Evolutionary conservation across 2,113 vertebrate species (phyloP).

Genomic region (Protobothrops flavoviridis): DNA sequence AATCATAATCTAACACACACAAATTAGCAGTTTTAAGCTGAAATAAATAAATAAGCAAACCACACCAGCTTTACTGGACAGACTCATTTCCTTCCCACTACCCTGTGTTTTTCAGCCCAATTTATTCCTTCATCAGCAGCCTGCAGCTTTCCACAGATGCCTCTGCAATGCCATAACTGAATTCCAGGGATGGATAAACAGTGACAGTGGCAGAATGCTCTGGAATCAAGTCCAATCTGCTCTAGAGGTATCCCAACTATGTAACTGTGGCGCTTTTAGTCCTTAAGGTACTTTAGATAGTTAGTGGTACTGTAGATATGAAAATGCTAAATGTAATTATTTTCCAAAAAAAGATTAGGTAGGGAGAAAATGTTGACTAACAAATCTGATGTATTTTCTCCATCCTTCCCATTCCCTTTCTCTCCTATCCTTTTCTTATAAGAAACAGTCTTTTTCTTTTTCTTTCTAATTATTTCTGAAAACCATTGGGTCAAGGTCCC

Average conservation of each 20-base stretch:
- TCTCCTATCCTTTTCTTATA: background rate
- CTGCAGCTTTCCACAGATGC: background rate
- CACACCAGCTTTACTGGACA: background rate
- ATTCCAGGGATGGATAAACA: background rate
- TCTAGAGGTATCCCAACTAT: rapidly evolving
- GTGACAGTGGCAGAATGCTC: background rate
- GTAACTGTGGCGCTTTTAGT: background rate
- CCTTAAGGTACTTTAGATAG: background rate
- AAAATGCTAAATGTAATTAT: background rate
- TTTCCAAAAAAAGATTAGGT: background rate
- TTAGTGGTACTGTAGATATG: background rate
- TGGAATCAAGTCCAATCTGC: background rate
- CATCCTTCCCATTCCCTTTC: background rate
- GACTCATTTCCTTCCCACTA: background rate
- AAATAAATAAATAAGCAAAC: background rate
- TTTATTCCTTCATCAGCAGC: background rate
- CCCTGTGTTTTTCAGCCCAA: background rate
- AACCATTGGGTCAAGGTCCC: background rate
- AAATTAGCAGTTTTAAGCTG: background rate
- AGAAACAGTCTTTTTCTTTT: background rate
- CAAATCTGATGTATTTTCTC: background rate
- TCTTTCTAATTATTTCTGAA: background rate
- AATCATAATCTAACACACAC: background rate
- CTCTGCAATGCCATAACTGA: rapidly evolving
- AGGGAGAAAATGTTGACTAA: background rate